A percentile compares a stretch with the other conserved stretches of the same genome.
These are phyloP conservation scores for Reticulitermes speratus DNA, from an alignment of 1,140 invertebrate species.

Conservation along the genomic window DNA sequence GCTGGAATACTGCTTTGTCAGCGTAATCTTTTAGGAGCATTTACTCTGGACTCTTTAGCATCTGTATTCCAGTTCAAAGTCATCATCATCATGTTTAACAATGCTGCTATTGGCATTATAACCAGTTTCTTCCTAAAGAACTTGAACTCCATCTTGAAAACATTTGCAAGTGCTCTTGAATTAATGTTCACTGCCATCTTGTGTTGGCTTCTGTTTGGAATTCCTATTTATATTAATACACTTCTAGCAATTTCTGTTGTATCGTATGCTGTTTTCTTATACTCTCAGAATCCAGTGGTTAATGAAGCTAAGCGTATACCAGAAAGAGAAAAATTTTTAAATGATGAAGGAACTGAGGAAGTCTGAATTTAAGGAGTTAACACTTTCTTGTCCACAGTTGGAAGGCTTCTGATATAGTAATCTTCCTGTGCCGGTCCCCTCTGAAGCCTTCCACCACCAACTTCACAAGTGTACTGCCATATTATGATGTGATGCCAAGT, in stretches of 20 bases:
- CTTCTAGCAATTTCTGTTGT: constrained; percentile 80
- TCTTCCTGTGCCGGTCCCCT: too few relatives aligned
- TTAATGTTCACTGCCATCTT: constrained; percentile 87
- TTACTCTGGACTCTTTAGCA: constrained; percentile 57
- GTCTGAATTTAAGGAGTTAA: neutral
- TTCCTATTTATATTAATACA: constrained; percentile 82
- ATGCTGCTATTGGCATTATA: constrained; percentile 87
- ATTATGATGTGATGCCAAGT: too few relatives aligned
- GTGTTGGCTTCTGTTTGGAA: constrained; percentile 85
- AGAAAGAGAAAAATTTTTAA: neutral
- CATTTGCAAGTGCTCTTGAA: constrained; percentile 92
- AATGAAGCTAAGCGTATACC: constrained; percentile 47
- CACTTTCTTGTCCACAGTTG: too few relatives aligned
- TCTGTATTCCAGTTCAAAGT: constrained; percentile 62
- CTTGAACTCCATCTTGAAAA: constrained; percentile 94
- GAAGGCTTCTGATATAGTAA: too few relatives aligned
- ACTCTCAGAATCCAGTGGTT: constrained; percentile 85
- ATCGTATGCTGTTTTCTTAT: constrained; percentile 78
- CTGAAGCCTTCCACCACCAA: too few relatives aligned
- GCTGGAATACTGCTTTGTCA: constrained; percentile 63
- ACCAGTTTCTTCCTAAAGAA: constrained; percentile 92
- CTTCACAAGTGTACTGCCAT: too few relatives aligned
- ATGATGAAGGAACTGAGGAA: neutral
- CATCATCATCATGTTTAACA: constrained; percentile 83
- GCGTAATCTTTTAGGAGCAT: constrained; percentile 60